Base-by-base conservation (phyloP, 2,113 vertebrate genomes). In the Lepidothrix coronata region DNA sequence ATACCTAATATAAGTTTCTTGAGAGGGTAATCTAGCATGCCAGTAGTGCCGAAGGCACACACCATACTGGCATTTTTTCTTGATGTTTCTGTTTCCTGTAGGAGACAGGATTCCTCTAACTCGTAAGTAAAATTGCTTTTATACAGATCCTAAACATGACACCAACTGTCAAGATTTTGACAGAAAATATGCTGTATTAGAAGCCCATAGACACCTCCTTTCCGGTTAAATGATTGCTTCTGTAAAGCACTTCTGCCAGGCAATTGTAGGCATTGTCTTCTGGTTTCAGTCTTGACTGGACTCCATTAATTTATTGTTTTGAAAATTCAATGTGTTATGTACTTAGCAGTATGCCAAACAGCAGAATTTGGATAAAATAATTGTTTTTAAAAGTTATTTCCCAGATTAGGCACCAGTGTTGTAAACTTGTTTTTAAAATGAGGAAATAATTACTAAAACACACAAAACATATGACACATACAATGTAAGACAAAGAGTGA, bases 401-500 rank as follows among this genome's bases (percentile, higher is more conserved):
- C 30, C 17, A 31, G n/a, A 58, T 74, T 63, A 74, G 55, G 9
- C 55, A 78, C 39, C 14, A 28, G 12, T 44, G 23, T 30, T 86
- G 30, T 57, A 31, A 61, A 57, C 72, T 27, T 89, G 19, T 81
- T 73, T 67, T 46, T 76, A 28, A 37, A 57, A 30, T 37, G 31
- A 21, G 30, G 24, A 74, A 66, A 33, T 67, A 37, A 27, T 93
- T 80, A 33, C 59, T 61, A 63, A 88, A 88, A 43, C 20, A 46
- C 6, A 30, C 1, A 1, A 20, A 55, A 27, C 4, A 11, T 30
- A 6, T 41, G 33, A 67, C 30, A 35, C n/a, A 27, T 0, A 2
- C 20, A 74, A 4, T 7, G 2, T 72, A 73, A 89, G 58, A 75
- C 14, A 65, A 27, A 51, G 23, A 46, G 17, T n/a, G 35, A 76